A percentile compares a stretch with the other conserved stretches of the same genome.
Conservation (phyloP, 2,888 invertebrate genomes). For the Agriotes lineatus region DNA sequence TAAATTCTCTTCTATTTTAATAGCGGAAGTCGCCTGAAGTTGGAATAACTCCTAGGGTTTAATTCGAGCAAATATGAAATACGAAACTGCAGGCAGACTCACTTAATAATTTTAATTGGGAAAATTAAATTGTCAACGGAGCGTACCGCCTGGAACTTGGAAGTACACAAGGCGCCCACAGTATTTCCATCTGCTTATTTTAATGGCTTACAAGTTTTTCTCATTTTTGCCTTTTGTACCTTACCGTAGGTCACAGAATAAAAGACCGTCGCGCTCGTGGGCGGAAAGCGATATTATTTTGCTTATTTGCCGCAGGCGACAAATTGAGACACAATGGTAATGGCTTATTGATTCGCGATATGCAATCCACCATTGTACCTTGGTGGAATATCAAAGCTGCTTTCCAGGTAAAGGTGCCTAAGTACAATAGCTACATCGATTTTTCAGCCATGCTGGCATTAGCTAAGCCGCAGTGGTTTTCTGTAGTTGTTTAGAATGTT, state of each 20-base stretch:
- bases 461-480: constrained; percentile 31
- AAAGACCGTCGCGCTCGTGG: background rate
- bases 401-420: constrained; percentile 37
- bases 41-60: too few species aligned
- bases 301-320: constrained; percentile 7
- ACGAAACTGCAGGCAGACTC: too few species aligned
- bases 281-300: background rate
- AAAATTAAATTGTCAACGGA: too few species aligned
- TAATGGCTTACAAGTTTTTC: too few species aligned
- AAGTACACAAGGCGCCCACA: too few species aligned
- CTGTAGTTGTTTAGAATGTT: background rate
- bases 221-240: too few species aligned
- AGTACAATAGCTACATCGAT: constrained; percentile 43
- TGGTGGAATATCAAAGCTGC: constrained; percentile 36
- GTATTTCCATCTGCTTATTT: too few species aligned
- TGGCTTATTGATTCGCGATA: constrained; percentile 22
- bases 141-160: too few species aligned
- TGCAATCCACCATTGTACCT: constrained; percentile 12
- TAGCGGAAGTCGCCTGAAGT: background rate
- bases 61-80: too few species aligned
- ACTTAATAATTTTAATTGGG: too few species aligned
- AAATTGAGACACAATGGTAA: constrained; percentile 24
- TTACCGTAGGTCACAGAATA: background rate
- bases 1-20: background rate
- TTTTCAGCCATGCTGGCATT: constrained; percentile 38